Conservation (phyloP, 2,797 vertebrate genomes). For the Morus bassanus region DNA sequence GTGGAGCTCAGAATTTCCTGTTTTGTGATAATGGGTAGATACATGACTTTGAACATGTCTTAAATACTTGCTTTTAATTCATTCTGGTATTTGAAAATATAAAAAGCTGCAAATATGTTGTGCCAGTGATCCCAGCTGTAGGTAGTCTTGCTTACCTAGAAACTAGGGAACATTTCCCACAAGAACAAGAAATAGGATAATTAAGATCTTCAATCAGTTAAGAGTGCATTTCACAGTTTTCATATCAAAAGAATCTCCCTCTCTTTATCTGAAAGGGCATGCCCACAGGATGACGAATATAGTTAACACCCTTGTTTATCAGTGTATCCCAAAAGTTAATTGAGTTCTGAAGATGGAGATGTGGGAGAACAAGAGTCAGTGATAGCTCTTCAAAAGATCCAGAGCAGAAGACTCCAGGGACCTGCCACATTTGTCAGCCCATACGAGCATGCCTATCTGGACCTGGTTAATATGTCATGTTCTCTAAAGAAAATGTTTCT, state of each 20-base stretch:
- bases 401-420: background rate
- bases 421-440: background rate
- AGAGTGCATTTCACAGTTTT: background rate
- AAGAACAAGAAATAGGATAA: background rate
- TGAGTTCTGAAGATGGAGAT: background rate
- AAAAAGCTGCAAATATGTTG: background rate
- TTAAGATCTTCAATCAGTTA: background rate
- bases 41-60: background rate
- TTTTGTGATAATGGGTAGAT: background rate
- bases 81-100: background rate
- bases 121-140: background rate
- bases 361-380: background rate
- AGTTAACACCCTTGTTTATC: background rate
- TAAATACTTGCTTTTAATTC: background rate
- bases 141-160: background rate
- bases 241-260: background rate
- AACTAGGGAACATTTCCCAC: background rate
- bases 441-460: background rate
- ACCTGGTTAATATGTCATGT: background rate
- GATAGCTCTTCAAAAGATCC: background rate
- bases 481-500: background rate
- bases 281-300: background rate
- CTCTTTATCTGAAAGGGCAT: background rate
- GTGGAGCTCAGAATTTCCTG: background rate
- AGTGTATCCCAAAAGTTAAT: background rate